Evolutionary conservation across 2,113 vertebrate genomes (phyloP), one percentile per base, ranked within the genome.

Genomic region (Scomber scombrus): DNA sequence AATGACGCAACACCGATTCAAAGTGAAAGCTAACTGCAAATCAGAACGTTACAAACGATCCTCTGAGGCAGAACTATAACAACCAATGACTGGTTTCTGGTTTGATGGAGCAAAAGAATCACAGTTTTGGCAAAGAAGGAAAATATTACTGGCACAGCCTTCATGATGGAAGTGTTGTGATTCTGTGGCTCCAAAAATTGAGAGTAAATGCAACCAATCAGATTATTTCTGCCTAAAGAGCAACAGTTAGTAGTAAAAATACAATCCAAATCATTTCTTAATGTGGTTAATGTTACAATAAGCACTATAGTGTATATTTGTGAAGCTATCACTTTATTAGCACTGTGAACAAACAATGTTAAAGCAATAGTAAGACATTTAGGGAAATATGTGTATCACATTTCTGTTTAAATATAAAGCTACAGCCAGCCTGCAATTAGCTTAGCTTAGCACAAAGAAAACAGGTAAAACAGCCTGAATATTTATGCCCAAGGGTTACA

Each of bases 41-140:
- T 54, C 58, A 63, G 68, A 63, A 31, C 45, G 64, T 69, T 19
- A 71, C 71, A 66, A 79, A 78, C 31, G 49, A 46, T 16, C 49
- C 3, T 54, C 0, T 4, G 50, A 46, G 76, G 46, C 40, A 65
- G 51, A 73, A 21, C 66, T 45, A 34, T 47, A 18, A 69, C 3
- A 78, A 40, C 8, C 26, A 34, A 12, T 11, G 9, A 74, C 9
- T 40, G 34, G 34, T 40, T 26, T 40, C 5, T 21, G 34, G 29
- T 51, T 29, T 15, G 51, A n/a, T 34, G 2, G 5, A 34, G 45
- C 47, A 5, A 7, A 56, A 51, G 31, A 71, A 61, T 46, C 65
- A 70, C 63, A 84, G 57, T 14, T 65, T 18, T 45, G 13, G 19
- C 29, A 54, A 62, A 49, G 40, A 50, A 64, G 43, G 19, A 18